Percentiles rank a stretch among this genome's conserved stretches.
Conservation (phyloP, 2,888 invertebrate species). For the Polydrusus cervinus region DNA sequence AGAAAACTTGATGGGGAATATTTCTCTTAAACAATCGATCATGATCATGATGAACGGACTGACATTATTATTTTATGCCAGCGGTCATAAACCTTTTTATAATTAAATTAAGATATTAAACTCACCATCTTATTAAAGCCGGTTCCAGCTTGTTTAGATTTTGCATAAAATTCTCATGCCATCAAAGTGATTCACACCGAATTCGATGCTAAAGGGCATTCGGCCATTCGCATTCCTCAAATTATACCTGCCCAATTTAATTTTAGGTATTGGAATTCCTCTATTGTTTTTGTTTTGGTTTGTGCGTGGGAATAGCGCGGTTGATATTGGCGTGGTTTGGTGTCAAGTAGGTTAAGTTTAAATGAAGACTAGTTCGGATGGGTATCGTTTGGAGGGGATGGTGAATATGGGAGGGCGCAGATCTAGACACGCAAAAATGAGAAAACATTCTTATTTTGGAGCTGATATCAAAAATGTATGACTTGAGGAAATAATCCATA, state of each 20-base stretch:
- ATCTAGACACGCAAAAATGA: too few species aligned
- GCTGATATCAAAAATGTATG: too few species aligned
- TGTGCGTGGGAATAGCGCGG: constrained; percentile 21
- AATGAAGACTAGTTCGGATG: too few species aligned
- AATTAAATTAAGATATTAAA: not conserved
- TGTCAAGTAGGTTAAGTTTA: not conserved
- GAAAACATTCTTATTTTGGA: too few species aligned
- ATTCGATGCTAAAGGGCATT: constrained; percentile 24
- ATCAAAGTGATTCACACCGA: constrained; percentile 36
- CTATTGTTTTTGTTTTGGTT: constrained; percentile 25
- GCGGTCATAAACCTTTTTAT: not conserved
- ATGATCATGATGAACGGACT: too few species aligned
- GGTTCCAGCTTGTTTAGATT: not conserved
- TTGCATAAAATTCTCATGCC: constrained; percentile 20
- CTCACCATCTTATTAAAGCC: not conserved
- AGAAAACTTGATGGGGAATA: too few species aligned
- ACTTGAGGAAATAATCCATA: too few species aligned
- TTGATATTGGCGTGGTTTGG: not conserved
- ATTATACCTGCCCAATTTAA: constrained; percentile 37
- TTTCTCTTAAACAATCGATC: too few species aligned
- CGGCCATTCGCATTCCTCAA: constrained; percentile 21
- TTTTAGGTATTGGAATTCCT: constrained; percentile 28
- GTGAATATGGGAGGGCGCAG: too few species aligned
- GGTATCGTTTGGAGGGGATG: too few species aligned
- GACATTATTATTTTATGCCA: too few species aligned